These are phyloP conservation scores for Thinocorus orbignyianus DNA, from an alignment of 2,113 vertebrate species.

Conservation along the genomic window DNA sequence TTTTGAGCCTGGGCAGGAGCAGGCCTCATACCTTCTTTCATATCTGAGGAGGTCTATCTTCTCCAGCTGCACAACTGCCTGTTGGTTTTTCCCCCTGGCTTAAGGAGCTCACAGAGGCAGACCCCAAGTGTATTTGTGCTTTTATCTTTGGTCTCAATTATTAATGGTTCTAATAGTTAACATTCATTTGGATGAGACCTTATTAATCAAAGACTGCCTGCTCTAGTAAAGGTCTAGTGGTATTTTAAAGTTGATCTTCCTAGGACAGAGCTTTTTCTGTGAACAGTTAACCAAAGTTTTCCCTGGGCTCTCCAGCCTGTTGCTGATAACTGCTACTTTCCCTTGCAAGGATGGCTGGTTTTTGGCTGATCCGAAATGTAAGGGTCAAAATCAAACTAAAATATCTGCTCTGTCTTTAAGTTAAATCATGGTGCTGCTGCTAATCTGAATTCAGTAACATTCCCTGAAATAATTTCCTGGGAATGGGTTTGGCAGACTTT, in stretches of 20 bases:
- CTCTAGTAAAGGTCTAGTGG: neutral
- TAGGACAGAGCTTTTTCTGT: neutral
- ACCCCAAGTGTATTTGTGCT: neutral
- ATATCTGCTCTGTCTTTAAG: neutral
- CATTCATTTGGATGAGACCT: neutral
- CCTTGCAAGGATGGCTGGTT: neutral
- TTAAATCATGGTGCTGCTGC: neutral
- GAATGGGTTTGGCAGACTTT: slow-evolving; percentile 15
- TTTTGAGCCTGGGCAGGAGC: neutral
- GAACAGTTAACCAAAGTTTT: neutral
- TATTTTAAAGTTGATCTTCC: neutral
- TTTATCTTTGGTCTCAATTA: neutral
- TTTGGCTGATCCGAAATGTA: neutral
- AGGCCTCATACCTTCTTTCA: neutral
- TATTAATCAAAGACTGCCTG: slow-evolving; percentile 1
- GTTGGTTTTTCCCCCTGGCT: neutral
- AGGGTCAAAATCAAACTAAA: neutral
- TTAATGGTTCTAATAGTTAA: neutral
- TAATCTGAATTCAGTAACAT: neutral
- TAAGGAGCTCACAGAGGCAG: neutral
- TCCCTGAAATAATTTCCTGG: slow-evolving; percentile 24
- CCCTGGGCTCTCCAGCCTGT: neutral
- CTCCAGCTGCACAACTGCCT: neutral
- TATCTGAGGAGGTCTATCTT: neutral
- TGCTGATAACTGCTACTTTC: neutral